Evolutionary conservation across 2,113 vertebrate species (phyloP).

Genomic region (Macquaria ambigua): DNA sequence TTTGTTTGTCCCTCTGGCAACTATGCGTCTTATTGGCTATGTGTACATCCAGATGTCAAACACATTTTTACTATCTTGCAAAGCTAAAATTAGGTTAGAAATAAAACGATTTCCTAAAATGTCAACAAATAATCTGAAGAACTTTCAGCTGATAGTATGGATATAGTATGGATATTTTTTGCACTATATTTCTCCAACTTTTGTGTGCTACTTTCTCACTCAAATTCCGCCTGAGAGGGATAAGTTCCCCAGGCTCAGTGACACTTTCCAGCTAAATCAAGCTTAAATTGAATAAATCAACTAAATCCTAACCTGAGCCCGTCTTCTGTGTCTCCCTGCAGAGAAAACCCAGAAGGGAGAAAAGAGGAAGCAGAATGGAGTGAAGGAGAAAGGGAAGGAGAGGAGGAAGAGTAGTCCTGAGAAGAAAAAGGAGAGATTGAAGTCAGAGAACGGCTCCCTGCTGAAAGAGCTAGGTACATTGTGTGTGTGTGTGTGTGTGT

Average conservation of each 20-base stretch:
- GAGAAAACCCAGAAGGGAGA: slow-evolving; percentile 90
- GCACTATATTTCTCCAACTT: slow-evolving; percentile 1
- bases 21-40: background rate
- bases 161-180: background rate
- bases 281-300: slow-evolving; percentile 44
- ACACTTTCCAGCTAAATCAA: slow-evolving; percentile 16
- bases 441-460: slow-evolving; percentile 90
- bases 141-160: background rate
- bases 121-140: slow-evolving; percentile 7
- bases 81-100: background rate
- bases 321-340: slow-evolving; percentile 78
- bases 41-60: background rate
- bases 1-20: background rate
- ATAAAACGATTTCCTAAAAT: background rate
- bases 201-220: background rate
- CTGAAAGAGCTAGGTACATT: slow-evolving; percentile 92
- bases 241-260: background rate
- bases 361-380: slow-evolving; percentile 90
- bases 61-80: background rate
- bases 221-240: slow-evolving; percentile 13
- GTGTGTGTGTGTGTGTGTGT: slow-evolving; percentile 45
- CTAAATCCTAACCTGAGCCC: slow-evolving; percentile 51
- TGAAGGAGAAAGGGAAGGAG: slow-evolving; percentile 90
- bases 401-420: slow-evolving; percentile 90
- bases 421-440: slow-evolving; percentile 95